Evolutionary conservation across 2,888 invertebrate species (phyloP).

Genomic region (Agonum fuliginosum): DNA sequence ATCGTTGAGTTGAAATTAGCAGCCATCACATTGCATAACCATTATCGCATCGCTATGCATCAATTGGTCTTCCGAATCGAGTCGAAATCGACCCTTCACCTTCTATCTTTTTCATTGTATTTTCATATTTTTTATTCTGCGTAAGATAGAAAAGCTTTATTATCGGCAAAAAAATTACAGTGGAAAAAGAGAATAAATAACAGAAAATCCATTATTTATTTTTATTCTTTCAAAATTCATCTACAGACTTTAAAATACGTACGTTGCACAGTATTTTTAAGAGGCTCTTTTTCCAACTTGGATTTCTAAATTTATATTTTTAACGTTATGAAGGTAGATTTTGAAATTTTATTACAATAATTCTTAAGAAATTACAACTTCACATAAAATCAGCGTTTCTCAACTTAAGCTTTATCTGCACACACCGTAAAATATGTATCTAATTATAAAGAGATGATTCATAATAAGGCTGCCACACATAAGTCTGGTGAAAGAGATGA

Average conservation of each 20-base stretch:
- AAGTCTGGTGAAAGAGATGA: too few species aligned
- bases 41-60: conserved; percentile 66
- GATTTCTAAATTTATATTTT: too few species aligned
- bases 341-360: too few species aligned
- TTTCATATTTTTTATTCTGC: conserved; percentile 26
- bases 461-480: too few species aligned
- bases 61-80: conserved; percentile 63
- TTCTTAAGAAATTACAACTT: too few species aligned
- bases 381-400: too few species aligned
- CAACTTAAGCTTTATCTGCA: too few species aligned
- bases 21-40: conserved; percentile 66
- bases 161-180: neutral
- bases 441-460: too few species aligned
- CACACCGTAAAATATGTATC: too few species aligned
- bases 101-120: conserved; percentile 29
- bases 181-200: neutral
- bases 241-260: too few species aligned
- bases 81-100: conserved; percentile 38
- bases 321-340: too few species aligned
- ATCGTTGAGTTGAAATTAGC: conserved; percentile 65
- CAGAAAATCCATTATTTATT: neutral
- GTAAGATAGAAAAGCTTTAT: conserved; percentile 4
- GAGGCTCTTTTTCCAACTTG: too few species aligned
- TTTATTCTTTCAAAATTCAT: neutral
- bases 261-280: neutral